Conservation (phyloP, 2,113 vertebrate genomes). For the Pardalotus punctatus region DNA sequence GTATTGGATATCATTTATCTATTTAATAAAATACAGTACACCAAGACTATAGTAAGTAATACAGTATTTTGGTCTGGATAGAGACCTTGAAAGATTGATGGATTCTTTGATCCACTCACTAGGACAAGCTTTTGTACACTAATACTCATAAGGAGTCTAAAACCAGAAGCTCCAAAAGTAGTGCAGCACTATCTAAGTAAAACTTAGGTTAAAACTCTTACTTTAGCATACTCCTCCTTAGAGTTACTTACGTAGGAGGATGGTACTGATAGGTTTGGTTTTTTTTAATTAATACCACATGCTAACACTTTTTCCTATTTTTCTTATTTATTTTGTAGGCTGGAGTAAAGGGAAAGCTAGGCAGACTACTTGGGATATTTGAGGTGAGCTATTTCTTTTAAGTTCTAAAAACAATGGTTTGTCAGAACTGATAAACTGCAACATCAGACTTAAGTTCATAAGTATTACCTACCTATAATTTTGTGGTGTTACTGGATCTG, state of each 20-base stretch:
- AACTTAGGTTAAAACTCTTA: background rate
- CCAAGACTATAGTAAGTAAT: background rate
- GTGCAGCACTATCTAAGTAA: background rate
- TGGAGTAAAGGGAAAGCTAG: conserved; percentile 94
- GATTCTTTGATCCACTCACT: background rate
- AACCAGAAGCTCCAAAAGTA: background rate
- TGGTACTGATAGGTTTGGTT: background rate
- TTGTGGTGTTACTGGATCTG: background rate
- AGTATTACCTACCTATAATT: background rate
- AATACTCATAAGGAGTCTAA: background rate
- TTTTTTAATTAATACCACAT: background rate
- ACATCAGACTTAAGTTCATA: background rate
- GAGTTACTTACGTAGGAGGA: too few relatives aligned
- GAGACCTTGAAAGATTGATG: background rate
- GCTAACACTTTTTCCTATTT: background rate
- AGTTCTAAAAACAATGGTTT: background rate
- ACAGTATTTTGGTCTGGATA: background rate
- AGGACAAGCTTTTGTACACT: background rate
- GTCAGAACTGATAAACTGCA: background rate
- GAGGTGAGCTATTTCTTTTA: conserved; percentile 84
- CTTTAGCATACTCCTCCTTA: too few relatives aligned
- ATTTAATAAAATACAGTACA: background rate
- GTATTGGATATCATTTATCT: background rate
- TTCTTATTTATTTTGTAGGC: conserved; percentile 77
- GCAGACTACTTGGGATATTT: conserved; percentile 95